A percentile compares a stretch with the other conserved stretches of the same genome.
Conservation (phyloP, 2,888 invertebrate genomes). For the Urechis unicinctus region DNA sequence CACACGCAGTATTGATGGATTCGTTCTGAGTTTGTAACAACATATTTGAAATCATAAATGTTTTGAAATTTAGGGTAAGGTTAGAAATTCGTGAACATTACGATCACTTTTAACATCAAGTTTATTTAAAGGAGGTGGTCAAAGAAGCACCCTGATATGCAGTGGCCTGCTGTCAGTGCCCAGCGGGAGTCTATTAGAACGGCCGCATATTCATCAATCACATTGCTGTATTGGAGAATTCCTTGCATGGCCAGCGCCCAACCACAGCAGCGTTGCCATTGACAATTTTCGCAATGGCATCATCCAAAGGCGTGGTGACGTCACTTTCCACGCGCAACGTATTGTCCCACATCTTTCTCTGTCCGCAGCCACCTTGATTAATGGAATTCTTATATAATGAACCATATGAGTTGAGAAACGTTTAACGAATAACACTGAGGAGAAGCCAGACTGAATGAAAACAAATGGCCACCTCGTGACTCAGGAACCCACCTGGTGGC, state of each 20-base stretch:
- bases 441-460: too few species aligned
- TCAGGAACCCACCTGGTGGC: neutral
- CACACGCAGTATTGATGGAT: slow-evolving; percentile 4
- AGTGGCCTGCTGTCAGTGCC: slow-evolving; percentile 21
- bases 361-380: too few species aligned
- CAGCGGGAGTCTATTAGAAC: slow-evolving; percentile 14
- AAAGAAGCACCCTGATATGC: slow-evolving; percentile 15
- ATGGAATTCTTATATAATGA: too few species aligned
- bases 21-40: slow-evolving; percentile 1
- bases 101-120: too few species aligned
- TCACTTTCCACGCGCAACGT: too few species aligned
- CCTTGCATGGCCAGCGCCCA: slow-evolving; percentile 20
- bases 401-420: too few species aligned
- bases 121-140: neutral
- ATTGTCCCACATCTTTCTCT: too few species aligned
- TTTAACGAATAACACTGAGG: too few species aligned
- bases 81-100: too few species aligned
- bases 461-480: neutral
- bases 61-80: too few species aligned
- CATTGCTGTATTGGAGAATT: slow-evolving; percentile 13
- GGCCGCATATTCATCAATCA: slow-evolving; percentile 17
- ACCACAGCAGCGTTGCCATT: slow-evolving; percentile 10
- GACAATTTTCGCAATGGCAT: too few species aligned
- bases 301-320: too few species aligned
- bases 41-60: neutral